Evolutionary conservation across 2,113 vertebrate species (phyloP), one percentile per base, ranked within the genome.

Genomic region (Toxotes jaculatrix): DNA sequence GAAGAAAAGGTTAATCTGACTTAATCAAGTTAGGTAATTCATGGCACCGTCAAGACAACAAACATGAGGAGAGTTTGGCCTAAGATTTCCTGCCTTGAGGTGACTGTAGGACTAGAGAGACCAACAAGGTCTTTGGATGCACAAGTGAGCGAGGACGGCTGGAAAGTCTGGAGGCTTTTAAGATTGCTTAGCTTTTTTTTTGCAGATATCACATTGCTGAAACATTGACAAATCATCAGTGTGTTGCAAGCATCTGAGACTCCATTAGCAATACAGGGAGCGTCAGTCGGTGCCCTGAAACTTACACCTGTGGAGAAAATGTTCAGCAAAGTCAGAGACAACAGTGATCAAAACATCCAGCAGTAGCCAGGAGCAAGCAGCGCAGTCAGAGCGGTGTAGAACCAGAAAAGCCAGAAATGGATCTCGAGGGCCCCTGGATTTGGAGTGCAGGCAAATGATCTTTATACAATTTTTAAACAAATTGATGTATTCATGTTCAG

Each of bases 401-500:
- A 51, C 9, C 70, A 74, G 55, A 63, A 38, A 75, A 45, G 53
- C 21, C 36, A 72, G 69, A 49, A 12, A 43, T 53, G 19, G 59
- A 8, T 59, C 45, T 57, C 12, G 19, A 57, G 27, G 1, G 14
- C 32, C 19, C 12, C 4, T 4, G 1, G 16, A 42, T 68, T 9
- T 56, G 4, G 13, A 72, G 21, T 17, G 64, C 68, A 68, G 55
- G 62, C 55, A 69, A 76, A 32, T 7, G 0, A 13, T 77, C 43
- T 51, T 40, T 10, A 43, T 36, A 36, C 17, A 13, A 19, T 45
- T 67, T 40, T 14, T 0, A 40, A 80, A 84, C 55, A 71, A 62
- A 55, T 0, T 0, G 5, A 71, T 62, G 47, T 63, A 21, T 87
- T 88, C 45, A 67, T 63, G 47, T 17, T 55, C 64, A 70, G 64